Evolutionary conservation across 2,888 invertebrate species (phyloP).

Genomic region (Pandemis corylana): DNA sequence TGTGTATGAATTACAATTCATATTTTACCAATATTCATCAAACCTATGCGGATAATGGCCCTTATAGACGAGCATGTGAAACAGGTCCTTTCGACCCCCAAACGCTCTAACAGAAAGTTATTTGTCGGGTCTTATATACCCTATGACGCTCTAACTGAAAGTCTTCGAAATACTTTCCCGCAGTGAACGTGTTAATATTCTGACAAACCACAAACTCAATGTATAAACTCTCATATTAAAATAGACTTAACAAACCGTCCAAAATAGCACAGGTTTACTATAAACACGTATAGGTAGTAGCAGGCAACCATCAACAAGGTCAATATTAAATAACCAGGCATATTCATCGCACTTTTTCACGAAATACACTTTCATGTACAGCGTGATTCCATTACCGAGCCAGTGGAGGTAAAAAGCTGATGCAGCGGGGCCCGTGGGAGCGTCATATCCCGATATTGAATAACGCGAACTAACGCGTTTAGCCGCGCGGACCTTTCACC

Average conservation of each 20-base stretch:
- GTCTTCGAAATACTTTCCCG: too few relatives aligned
- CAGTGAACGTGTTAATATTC: too few relatives aligned
- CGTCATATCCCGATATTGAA: conserved; percentile 77
- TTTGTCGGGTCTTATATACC: too few relatives aligned
- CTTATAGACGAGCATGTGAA: too few relatives aligned
- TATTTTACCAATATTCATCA: too few relatives aligned
- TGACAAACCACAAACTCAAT: background rate
- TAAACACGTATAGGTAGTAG: background rate
- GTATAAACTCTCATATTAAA: background rate
- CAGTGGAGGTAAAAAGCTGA: conserved; percentile 47
- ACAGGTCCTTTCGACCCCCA: too few relatives aligned
- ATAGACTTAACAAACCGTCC: background rate
- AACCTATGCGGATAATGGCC: too few relatives aligned
- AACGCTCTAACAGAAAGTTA: too few relatives aligned
- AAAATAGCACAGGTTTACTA: background rate
- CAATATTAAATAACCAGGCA: conserved; percentile 31
- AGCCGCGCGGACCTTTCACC: conserved; percentile 67
- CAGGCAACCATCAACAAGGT: background rate
- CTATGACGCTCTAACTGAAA: too few relatives aligned
- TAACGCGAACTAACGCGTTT: conserved; percentile 78
- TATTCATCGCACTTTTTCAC: conserved; percentile 35
- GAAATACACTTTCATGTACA: conserved; percentile 38
- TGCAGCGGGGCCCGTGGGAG: conserved; percentile 65
- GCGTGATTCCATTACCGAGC: conserved; percentile 63
- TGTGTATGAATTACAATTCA: too few relatives aligned